phyloP scores from a whole-genome alignment of 2,888 invertebrate genomes.

The Parelbella ahira region DNA sequence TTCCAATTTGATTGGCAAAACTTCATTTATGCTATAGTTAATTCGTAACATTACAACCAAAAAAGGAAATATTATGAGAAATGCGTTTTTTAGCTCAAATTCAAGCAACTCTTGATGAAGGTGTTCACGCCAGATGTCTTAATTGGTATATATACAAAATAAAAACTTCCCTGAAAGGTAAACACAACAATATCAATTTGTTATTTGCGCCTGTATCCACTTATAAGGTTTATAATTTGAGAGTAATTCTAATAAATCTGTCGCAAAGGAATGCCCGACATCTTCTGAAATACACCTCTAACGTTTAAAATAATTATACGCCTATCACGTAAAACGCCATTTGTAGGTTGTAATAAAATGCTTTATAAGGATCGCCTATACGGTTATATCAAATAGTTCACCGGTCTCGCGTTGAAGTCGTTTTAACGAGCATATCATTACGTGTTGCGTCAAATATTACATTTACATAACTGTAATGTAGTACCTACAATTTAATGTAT shows the following conservation, averaged over 20 bases:
- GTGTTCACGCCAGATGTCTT: too few species aligned
- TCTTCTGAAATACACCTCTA: constrained; percentile 22
- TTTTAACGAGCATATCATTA: constrained; percentile 13
- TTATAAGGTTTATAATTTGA: constrained; percentile 9
- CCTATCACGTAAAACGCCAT: constrained; percentile 18
- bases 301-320: constrained; percentile 6
- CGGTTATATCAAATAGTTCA: constrained; percentile 17
- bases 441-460: constrained; percentile 14
- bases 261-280: constrained; percentile 9
- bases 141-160: constrained; percentile 1
- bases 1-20: too few species aligned
- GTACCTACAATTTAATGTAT: too few species aligned
- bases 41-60: too few species aligned
- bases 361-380: constrained; percentile 19
- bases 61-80: too few species aligned
- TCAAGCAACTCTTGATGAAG: too few species aligned
- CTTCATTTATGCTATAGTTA: too few species aligned
- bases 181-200: constrained; percentile 14
- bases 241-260: constrained; percentile 19
- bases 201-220: constrained; percentile 1
- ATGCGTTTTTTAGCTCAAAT: too few species aligned
- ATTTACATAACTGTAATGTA: too few species aligned
- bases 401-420: constrained; percentile 16
- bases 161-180: constrained; percentile 10
- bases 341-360: constrained; percentile 21